Evolutionary conservation across 30 jellyfish, hydroid and myxozoan species (phyloP), one percentile per base, ranked within the genome.

Genomic region (Hydractinia symbiolongicarpus): DNA sequence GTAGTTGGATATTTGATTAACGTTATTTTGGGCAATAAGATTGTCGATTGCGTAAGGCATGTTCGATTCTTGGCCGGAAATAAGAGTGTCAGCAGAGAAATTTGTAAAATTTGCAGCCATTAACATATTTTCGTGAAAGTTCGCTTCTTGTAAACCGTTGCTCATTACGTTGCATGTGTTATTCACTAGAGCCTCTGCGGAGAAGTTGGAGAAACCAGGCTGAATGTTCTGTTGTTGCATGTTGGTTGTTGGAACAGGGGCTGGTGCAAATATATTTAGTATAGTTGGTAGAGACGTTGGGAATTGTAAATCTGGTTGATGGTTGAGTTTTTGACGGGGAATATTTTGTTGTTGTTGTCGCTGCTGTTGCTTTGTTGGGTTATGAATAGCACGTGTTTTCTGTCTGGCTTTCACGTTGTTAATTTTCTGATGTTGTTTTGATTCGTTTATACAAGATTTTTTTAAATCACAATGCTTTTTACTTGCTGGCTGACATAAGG

Each of bases 261-360:
- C 97, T 53, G 98, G 98, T 2, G 98, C 96, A 78, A 91, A 91
- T 9, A 91, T 91, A 72, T 91, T 91, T 30, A 91, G 75, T 72
- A 91, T 91, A 5, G 98, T 91, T 5, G 98, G 98, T 21, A 91
- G 84, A 50, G 79, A 54, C 54, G 62, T 82, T 5, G 53, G 53
- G 13, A 14, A 10, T 20, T 83, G 49, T 6, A 76, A 13, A 7
- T 76, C 84, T 5, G 87, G 85, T 52, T 77, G 85, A 77, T 77
- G 85, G 8, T 77, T 79, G 51, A 66, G 44, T 50, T 50, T 79
- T 79, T 51, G 19, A 5, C 52, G 19, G 9, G 74, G 74, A 13
- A 64, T 64, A n/a, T 5, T n/a, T n/a, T 9, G 19, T 64, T 64
- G 74, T 6, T 44, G 40, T 13, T 64, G 74, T 8, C 9, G 19